These are phyloP conservation scores for Helogale parvula DNA, from an alignment of 2,113 vertebrate species.

Conservation along the genomic window DNA sequence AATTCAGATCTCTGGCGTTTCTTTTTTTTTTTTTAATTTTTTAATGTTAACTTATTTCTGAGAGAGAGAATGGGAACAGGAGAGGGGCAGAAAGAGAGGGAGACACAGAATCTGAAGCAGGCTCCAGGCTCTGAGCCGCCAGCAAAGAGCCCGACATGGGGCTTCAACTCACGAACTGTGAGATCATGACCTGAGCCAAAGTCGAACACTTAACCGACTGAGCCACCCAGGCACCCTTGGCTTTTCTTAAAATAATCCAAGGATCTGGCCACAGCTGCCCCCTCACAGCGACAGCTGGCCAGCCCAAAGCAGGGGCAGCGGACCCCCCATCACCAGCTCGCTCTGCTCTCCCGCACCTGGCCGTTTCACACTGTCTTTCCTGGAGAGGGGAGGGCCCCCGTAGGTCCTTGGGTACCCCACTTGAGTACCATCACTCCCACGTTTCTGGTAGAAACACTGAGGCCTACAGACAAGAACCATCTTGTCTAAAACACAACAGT, in stretches of 20 bases:
- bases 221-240: no score
- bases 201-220: no score
- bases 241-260: neutral
- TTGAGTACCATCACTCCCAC: neutral
- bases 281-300: fast-evolving
- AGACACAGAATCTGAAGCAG: no score
- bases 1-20: neutral
- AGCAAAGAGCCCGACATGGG: no score
- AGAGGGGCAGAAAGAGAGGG: no score
- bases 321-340: neutral
- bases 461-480: fast-evolving
- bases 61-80: no score
- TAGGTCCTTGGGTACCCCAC: neutral
- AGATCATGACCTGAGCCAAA: no score
- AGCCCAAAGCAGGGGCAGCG: fast-evolving
- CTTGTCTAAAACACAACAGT: fast-evolving
- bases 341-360: neutral
- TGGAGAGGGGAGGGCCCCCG: fast-evolving
- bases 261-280: neutral
- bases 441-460: neutral
- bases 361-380: neutral
- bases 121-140: no score
- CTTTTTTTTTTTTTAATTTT: no score
- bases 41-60: no score
- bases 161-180: no score